Conservation (phyloP, 2,888 invertebrate species). For the Caenorhabditis sinica region DNA sequence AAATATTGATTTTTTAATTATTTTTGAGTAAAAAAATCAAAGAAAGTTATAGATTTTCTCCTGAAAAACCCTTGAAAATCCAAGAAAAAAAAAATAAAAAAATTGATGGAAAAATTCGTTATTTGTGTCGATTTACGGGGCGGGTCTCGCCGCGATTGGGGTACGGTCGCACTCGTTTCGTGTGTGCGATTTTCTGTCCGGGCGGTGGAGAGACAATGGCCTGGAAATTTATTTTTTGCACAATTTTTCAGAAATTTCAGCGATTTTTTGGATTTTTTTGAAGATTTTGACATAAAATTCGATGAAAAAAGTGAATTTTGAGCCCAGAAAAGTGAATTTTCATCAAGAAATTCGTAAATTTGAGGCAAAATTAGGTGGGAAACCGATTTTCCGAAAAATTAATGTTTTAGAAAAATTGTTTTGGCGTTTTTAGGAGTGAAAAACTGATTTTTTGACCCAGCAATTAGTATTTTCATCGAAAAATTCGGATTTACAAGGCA, state of each 20-base stretch:
- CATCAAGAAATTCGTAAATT: too few species aligned
- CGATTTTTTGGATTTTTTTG: too few species aligned
- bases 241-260: neutral
- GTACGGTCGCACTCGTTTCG: conserved; percentile 56
- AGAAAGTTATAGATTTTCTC: conserved; percentile 11
- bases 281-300: too few species aligned
- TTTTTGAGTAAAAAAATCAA: neutral
- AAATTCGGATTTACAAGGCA: too few species aligned
- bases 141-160: conserved; percentile 31
- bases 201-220: conserved; percentile 52
- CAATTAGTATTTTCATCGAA: too few species aligned
- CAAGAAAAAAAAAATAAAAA: too few species aligned
- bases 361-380: too few species aligned
- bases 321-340: too few species aligned
- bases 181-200: conserved; percentile 59
- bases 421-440: too few species aligned
- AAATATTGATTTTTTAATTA: neutral
- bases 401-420: too few species aligned
- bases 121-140: conserved; percentile 53
- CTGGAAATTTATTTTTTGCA: neutral
- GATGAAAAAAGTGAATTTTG: conserved; percentile 32
- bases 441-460: too few species aligned
- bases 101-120: conserved; percentile 2
- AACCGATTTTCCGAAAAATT: too few species aligned
- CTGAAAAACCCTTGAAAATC: conserved; percentile 29